Conservation (phyloP, 2,888 invertebrate genomes). For the Trimorus sp. region DNA sequence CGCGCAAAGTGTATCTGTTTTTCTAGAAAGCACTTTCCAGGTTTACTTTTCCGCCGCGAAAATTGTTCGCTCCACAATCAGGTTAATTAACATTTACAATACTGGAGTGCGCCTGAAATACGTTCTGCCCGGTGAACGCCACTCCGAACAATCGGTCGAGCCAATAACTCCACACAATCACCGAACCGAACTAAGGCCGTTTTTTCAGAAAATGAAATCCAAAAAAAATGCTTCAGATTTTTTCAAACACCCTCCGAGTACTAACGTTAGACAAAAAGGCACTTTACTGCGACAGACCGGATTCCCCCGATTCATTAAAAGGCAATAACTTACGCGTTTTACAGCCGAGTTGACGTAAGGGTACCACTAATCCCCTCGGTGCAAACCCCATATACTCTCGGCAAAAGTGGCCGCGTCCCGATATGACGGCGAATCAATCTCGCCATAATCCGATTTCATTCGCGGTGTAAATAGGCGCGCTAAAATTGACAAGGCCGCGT, state of each 20-base stretch:
- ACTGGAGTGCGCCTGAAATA: background rate
- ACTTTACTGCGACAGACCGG: too few relatives aligned
- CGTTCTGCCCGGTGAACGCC: background rate
- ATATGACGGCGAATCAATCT: conserved; percentile 32
- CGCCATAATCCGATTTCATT: conserved; percentile 31
- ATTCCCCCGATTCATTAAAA: conserved; percentile 14
- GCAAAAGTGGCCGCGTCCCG: conserved; percentile 22
- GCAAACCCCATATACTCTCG: conserved; percentile 19
- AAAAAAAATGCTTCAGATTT: too few relatives aligned
- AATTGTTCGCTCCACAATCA: conserved; percentile 3
- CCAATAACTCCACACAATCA: too few relatives aligned
- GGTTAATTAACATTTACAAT: conserved; percentile 20
- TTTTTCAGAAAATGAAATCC: too few relatives aligned
- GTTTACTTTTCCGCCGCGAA: too few relatives aligned
- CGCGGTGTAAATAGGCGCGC: conserved; percentile 17
- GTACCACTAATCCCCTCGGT: background rate
- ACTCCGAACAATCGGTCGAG: too few relatives aligned
- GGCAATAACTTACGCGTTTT: conserved; percentile 16
- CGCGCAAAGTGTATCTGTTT: conserved; percentile 2
- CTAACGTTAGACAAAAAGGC: too few relatives aligned
- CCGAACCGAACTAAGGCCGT: too few relatives aligned
- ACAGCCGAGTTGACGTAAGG: background rate
- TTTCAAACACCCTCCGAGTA: too few relatives aligned
- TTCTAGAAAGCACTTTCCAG: background rate
- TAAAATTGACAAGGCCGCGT: conserved; percentile 15